Base-by-base conservation (phyloP, 2,113 vertebrate species). In the Osmerus eperlanus region DNA sequence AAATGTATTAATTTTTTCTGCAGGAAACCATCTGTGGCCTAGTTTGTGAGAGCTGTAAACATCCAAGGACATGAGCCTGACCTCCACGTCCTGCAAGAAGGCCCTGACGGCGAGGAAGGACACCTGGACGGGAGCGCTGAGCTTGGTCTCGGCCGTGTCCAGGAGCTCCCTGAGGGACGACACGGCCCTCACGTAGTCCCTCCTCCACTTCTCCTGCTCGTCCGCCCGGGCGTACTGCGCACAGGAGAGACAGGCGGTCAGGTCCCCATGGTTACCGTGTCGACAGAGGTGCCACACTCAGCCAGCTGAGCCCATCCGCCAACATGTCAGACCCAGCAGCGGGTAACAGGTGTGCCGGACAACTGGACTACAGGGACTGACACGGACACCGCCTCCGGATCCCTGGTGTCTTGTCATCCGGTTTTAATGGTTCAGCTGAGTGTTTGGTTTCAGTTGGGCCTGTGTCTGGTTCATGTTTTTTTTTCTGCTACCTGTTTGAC, bases 1-100 rank as follows among this genome's bases (percentile, higher is more conserved):
- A 47, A 47, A 47, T 12, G 41, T 12, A 9, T 47, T 12, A 2
- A 1, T 47, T 47, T 36, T 36, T 7, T 3, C 41, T 47, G 41
- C 41, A 47, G 41, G 9, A 12, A 47, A 47, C 41, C 41, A 47
- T 47, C 41, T 47, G 41, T 12, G 41, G 41, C 41, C 41, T 47
- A 47, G 41, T 47, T 47, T 47, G 41, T 7, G 41, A 1, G 41
- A 47, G 9, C 41, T 47, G 41, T 1, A 47, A 47, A 47, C 36
- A 41, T 41, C 6, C 36, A 9, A 4, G 41, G 9, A 47, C 4
- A 36, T 5, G 41, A 47, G 41, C 7, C 84, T 70, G 87, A 96
- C 97, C 94, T 99, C 95, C 78, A 97, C 90, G 67, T 97, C 95
- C 84, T 96, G 94, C 66, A 94, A 85, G 81, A 96, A 93, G 63